These are phyloP conservation scores for Conops quadrifasciatus DNA, from an alignment of 2,888 invertebrate species.

Conservation along the genomic window DNA sequence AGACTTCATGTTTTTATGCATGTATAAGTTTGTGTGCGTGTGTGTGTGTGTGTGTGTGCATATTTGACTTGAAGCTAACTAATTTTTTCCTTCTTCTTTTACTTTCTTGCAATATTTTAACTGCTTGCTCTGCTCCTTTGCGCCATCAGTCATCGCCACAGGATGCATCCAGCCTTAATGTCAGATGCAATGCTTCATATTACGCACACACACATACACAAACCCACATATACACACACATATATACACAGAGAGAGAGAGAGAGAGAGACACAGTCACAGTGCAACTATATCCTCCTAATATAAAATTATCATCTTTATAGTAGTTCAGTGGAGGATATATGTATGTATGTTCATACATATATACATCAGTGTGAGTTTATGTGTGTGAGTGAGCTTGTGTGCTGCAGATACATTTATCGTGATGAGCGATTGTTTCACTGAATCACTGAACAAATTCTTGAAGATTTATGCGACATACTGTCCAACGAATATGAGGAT, in stretches of 20 bases:
- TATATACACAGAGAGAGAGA: too few relatives aligned
- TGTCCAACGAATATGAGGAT: slow-evolving; percentile 8
- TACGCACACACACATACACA: too few relatives aligned
- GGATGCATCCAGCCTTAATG: too few relatives aligned
- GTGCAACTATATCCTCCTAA: too few relatives aligned
- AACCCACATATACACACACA: too few relatives aligned
- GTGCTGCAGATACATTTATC: too few relatives aligned
- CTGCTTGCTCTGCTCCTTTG: background rate
- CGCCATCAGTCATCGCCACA: too few relatives aligned
- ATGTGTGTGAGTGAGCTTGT: slow-evolving; percentile 25
- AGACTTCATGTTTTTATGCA: background rate
- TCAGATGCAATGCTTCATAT: too few relatives aligned
- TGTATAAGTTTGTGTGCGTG: background rate
- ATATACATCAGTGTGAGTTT: background rate
- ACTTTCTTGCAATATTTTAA: slow-evolving; percentile 5
- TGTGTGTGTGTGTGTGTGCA: background rate
- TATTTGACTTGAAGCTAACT: background rate
- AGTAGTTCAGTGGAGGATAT: too few relatives aligned
- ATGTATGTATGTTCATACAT: background rate
- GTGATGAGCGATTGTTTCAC: slow-evolving; percentile 20
- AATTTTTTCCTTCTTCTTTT: background rate
- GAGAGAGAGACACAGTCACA: too few relatives aligned
- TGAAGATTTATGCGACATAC: slow-evolving; percentile 31
- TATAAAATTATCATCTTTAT: too few relatives aligned
- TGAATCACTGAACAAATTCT: slow-evolving; percentile 28